Percentiles rank a stretch among this genome's conserved stretches.
Conservation (phyloP, 2,888 invertebrate genomes). For the Pimpla rufipes region DNA sequence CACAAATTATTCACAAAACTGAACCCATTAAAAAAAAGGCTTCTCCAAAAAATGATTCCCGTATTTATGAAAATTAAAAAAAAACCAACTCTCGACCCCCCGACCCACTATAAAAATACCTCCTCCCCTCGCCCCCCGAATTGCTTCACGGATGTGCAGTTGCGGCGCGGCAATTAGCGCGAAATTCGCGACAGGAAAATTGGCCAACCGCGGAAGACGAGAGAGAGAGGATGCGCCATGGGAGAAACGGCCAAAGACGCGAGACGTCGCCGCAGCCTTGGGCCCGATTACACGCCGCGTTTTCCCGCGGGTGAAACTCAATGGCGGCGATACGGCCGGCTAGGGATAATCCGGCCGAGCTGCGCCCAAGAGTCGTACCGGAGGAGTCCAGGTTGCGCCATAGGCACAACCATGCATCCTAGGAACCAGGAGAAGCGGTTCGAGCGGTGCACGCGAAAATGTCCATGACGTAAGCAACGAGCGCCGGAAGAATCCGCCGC, state of each 20-base stretch:
- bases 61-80: too few species aligned
- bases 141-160: conserved; percentile 22
- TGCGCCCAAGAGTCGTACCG: conserved; percentile 33
- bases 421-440: conserved; percentile 23
- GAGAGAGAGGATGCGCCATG: conserved; percentile 39
- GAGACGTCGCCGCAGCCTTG: conserved; percentile 51
- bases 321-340: conserved; percentile 59
- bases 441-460: conserved; percentile 34
- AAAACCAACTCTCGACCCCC: too few species aligned
- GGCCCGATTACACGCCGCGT: conserved; percentile 63
- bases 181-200: conserved; percentile 57
- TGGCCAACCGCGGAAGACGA: conserved; percentile 33
- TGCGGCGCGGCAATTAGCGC: conserved; percentile 17
- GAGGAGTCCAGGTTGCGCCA: background rate
- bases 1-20: too few species aligned
- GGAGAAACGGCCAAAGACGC: conserved; percentile 46
- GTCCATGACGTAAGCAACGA: conserved; percentile 3
- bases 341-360: conserved; percentile 16
- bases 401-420: too few species aligned
- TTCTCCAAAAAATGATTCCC: too few species aligned
- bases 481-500: conserved; percentile 25
- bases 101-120: background rate
- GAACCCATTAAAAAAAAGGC: too few species aligned
- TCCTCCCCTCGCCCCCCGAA: background rate
- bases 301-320: conserved; percentile 59